Base-by-base conservation (phyloP, 2,797 vertebrate species). In the Micromesistius poutassou region DNA sequence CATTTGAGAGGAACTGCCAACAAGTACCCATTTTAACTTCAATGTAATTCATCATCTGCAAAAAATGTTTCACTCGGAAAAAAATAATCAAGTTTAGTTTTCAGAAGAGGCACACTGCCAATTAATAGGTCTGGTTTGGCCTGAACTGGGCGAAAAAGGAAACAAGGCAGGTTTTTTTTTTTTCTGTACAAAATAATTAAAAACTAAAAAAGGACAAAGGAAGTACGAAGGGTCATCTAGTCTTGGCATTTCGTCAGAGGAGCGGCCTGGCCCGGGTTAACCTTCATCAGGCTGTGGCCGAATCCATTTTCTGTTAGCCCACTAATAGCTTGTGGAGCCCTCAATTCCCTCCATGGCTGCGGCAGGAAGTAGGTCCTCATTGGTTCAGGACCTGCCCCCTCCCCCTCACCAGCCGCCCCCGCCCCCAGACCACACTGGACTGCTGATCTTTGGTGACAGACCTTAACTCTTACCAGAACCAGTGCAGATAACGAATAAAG, bases 401-500 rank as follows among this genome's bases (percentile, higher is more conserved):
- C 85, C 81, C 77, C 75, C 84, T 72, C 75, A 81, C 81, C 77
- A 89, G 89, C 87, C 87, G 90, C 46, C 62, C 25, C 62, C 9
- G n/a, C 5, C n/a, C 62, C 55, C 62, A 28, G 62, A 68, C n/a
- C 62, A 62, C 55, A 28, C 62, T 68, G 62, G 62, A 68, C 62
- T 12, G 83, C 81, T 87, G 86, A 89, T 82, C 79, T 77, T 82
- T 77, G 81, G 87, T 87, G 83, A 88, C 76, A 75, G 82, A 86
- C 83, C 87, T 30, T 84, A 91, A 88, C 85, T 82, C 80, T 86
- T 89, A 90, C 82, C 85, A 81, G 81, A 83, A 75, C 81, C 81
- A 81, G 82, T 87, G 83, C 87, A 85, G 89, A 93, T 90, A 90
- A 92, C 74, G 85, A 90, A 87, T 85, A 89, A 92, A 93, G 89